These are phyloP conservation scores for Reticulitermes lucifugus DNA, from an alignment of 2,888 invertebrate species.

Conservation along the genomic window DNA sequence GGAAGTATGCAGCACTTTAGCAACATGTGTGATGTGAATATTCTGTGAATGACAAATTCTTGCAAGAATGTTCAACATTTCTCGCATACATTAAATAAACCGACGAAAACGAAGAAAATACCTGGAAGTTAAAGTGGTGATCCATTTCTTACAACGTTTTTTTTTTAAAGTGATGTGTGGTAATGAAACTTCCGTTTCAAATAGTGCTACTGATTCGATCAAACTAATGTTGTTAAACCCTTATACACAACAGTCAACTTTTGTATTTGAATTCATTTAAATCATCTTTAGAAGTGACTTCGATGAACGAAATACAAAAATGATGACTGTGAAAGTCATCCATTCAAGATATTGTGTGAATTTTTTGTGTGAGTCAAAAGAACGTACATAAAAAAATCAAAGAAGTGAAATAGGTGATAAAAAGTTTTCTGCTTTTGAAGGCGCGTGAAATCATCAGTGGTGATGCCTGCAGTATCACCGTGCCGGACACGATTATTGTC, in stretches of 20 bases:
- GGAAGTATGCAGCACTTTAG: background rate
- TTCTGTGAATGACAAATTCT: too few species aligned
- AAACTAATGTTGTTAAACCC: background rate
- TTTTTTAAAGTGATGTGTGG: background rate
- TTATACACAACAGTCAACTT: background rate
- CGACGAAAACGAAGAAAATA: background rate
- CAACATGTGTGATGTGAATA: background rate
- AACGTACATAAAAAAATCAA: background rate
- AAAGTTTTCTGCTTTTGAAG: background rate
- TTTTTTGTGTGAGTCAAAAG: background rate
- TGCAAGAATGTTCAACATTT: too few species aligned
- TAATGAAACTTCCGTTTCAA: background rate
- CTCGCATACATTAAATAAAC: background rate
- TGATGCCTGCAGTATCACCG: conserved; percentile 18
- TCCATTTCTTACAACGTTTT: background rate
- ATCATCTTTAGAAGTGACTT: background rate
- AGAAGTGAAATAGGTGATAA: background rate
- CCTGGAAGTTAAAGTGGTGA: background rate
- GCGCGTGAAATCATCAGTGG: conserved; percentile 9
- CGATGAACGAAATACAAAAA: background rate
- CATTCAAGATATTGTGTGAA: background rate
- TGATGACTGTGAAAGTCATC: background rate
- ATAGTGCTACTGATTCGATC: background rate
- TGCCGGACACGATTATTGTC: conserved; percentile 7
- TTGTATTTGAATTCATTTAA: background rate